These are phyloP conservation scores for Smittia aterrima DNA, from an alignment of 2,888 invertebrate genomes.

Conservation along the genomic window DNA sequence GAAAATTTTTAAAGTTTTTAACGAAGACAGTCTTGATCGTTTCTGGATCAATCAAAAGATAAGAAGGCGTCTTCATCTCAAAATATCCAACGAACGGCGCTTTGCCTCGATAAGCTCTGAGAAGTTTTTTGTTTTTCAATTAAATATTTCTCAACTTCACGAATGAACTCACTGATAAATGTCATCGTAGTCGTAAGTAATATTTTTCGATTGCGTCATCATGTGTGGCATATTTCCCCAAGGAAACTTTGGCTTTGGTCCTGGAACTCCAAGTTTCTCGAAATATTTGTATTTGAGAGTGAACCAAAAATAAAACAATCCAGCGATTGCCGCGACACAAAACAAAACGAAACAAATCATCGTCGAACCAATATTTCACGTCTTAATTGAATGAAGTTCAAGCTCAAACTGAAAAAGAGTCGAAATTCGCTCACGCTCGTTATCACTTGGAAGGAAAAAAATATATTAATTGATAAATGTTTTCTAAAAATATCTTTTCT, in stretches of 20 bases:
- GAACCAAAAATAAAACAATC: too few relatives aligned
- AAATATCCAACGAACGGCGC: too few relatives aligned
- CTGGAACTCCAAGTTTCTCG: background rate
- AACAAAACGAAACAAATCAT: too few relatives aligned
- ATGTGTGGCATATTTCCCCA: background rate
- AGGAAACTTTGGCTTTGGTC: constrained; percentile 1
- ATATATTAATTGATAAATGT: too few relatives aligned
- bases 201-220: background rate
- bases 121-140: background rate
- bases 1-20: constrained; percentile 52
- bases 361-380: too few relatives aligned
- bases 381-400: too few relatives aligned
- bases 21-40: constrained; percentile 51
- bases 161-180: constrained; percentile 16
- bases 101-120: constrained; percentile 47
- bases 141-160: background rate
- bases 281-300: too few relatives aligned
- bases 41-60: constrained; percentile 51
- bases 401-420: too few relatives aligned
- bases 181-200: constrained; percentile 24
- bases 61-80: constrained; percentile 48
- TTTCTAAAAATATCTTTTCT: too few relatives aligned
- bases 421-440: too few relatives aligned
- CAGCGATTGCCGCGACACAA: too few relatives aligned
- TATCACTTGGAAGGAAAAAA: too few relatives aligned